Base-by-base conservation (phyloP, 2,797 vertebrate species). In the Anabas testudineus region DNA sequence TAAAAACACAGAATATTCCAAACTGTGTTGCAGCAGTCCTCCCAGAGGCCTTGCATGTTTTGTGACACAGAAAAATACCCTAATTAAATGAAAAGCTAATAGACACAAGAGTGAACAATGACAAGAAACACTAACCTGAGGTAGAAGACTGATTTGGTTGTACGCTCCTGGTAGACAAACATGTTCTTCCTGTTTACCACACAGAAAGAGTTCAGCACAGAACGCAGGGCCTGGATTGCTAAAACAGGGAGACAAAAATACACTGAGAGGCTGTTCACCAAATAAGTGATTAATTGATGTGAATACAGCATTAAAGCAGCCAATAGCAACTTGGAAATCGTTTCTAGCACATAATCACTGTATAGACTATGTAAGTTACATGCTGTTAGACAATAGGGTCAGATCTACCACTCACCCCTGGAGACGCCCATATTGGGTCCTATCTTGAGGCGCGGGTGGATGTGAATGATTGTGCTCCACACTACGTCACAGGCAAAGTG, bases 161-260 rank as follows among this genome's bases (percentile, higher is more conserved):
- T 94, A 22, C 97, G 95, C 71, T 99, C 98, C 91, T 99, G 98
- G 88, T 99, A 99, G 66, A 99, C 97, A 83, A 99, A 99, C 98
- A 99, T 98, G 84, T 98, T 99, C 91, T 99, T 99, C 87, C 97
- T 95, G 93, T 99, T 99, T 76, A 95, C 96, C 80, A 99, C 97
- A 2, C 95, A 98, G 92, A 99, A 99, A 49, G 97, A 96, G 10
- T 95, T 98, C 70, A 99, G 95, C 82, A 99, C 98, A 0, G 98
- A 98, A 30, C 96, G 96, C 81, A 99, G 93, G 0, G 97, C 96
- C 92, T 97, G 97, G 76, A 99, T 99, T 8, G 97, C 98, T 99
- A 82, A 1, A 18, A 70, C 19, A 76, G 34, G 12, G 26, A 70
- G 51, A 74, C 16, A 58, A 28, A 48, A 49, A 49, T 15, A 53